phyloP scores from a whole-genome alignment of 2,113 vertebrate genomes.

The Archocentrus centrarchus region DNA sequence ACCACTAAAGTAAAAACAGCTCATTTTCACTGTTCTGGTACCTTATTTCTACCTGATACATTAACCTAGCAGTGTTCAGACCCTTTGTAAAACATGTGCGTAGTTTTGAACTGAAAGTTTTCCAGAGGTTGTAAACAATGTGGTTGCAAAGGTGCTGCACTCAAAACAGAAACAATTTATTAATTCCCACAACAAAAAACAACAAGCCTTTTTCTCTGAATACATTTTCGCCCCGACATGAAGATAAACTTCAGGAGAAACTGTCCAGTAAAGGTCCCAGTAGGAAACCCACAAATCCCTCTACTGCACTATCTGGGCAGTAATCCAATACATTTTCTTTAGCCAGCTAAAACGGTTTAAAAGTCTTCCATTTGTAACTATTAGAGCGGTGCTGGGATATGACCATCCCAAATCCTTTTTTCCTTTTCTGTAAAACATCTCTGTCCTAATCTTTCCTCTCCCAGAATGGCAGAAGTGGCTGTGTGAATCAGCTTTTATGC shows the following conservation, averaged over 20 bases:
- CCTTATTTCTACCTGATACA: background rate
- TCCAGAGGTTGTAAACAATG: background rate
- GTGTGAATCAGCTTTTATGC: background rate
- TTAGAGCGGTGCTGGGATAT: slow-evolving; percentile 32
- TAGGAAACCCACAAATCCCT: background rate
- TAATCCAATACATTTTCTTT: slow-evolving; percentile 38
- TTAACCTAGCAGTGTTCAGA: background rate
- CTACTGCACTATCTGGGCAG: slow-evolving; percentile 9
- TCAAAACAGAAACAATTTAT: background rate
- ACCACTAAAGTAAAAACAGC: background rate
- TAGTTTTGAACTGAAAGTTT: background rate
- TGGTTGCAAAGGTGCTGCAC: background rate
- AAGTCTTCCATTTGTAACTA: slow-evolving; percentile 48
- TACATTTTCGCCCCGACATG: background rate
- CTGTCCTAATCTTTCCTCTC: slow-evolving; percentile 30
- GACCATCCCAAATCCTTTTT: slow-evolving; percentile 16
- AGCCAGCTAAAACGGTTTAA: slow-evolving; percentile 36
- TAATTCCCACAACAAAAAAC: background rate
- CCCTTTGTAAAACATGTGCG: background rate
- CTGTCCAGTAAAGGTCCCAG: slow-evolving; percentile 4
- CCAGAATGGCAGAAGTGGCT: slow-evolving; percentile 23
- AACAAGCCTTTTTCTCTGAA: background rate
- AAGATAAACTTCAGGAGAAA: slow-evolving; percentile 10
- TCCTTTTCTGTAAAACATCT: slow-evolving; percentile 21
- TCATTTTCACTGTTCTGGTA: background rate